Evolutionary conservation across 2,888 invertebrate genomes (phyloP).

Genomic region (Nycteola revayana): DNA sequence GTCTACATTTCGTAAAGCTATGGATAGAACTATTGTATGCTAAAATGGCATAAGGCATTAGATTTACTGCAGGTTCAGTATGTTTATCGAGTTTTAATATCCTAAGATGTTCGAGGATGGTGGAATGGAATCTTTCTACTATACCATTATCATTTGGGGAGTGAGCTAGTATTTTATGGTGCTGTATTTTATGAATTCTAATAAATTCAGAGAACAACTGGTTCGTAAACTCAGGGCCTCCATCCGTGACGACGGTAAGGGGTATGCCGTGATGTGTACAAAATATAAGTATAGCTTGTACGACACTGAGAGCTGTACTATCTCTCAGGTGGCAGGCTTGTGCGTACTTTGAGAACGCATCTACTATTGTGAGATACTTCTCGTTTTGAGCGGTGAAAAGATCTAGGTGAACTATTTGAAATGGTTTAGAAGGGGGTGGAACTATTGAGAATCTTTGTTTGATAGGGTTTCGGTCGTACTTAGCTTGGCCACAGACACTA

Average conservation of each 20-base stretch:
- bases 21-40: conserved; percentile 29
- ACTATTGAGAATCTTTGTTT: conserved; percentile 3
- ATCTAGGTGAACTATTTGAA: not conserved
- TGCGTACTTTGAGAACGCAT: too few species aligned
- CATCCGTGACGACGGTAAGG: not conserved
- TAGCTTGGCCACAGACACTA: conserved; percentile 1
- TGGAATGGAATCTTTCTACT: too few species aligned
- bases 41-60: conserved; percentile 20
- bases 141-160: conserved; percentile 13
- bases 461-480: too few species aligned
- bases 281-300: not conserved
- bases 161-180: conserved; percentile 13
- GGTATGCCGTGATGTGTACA: too few species aligned
- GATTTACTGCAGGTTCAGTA: conserved; percentile 7
- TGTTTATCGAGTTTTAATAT: conserved; percentile 10
- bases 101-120: conserved; percentile 20
- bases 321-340: conserved; percentile 9
- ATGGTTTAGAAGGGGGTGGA: conserved; percentile 5
- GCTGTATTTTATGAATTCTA: conserved; percentile 12
- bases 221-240: not conserved
- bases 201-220: conserved; percentile 18
- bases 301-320: conserved; percentile 1
- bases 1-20: too few species aligned
- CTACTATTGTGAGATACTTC: conserved; percentile 8
- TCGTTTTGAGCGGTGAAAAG: conserved; percentile 10